phyloP scores from a whole-genome alignment of 2,888 invertebrate species.

The Standfussiana lucernea region DNA sequence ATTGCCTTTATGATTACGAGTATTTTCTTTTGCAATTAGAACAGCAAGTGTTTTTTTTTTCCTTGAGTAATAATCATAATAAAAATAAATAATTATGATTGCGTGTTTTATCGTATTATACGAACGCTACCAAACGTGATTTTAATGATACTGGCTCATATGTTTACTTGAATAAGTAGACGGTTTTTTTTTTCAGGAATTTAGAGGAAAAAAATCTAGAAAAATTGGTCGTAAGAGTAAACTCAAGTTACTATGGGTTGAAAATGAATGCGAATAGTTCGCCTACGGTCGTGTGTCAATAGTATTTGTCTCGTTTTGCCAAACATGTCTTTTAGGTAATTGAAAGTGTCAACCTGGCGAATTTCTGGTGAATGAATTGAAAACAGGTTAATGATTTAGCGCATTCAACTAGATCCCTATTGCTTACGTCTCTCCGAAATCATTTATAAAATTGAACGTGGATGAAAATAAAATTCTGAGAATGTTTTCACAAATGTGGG shows the following conservation, averaged over 20 bases:
- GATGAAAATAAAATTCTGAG: neutral
- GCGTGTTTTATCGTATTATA: neutral
- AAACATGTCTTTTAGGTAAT: conserved; percentile 37
- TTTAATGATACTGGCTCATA: neutral
- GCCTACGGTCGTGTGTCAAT: neutral
- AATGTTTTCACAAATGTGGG: neutral
- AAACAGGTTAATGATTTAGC: neutral
- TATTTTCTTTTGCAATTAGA: conserved; percentile 14
- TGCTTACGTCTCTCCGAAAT: neutral
- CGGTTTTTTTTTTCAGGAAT: neutral
- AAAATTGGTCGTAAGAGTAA: neutral
- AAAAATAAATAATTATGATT: neutral
- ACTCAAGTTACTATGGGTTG: neutral
- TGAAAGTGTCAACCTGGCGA: conserved; percentile 15
- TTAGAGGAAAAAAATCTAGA: neutral
- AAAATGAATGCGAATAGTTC: conserved; percentile 4
- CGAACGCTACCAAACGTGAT: neutral
- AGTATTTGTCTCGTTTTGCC: conserved; percentile 20
- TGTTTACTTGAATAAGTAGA: neutral
- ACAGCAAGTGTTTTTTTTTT: neutral
- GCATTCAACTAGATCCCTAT: neutral
- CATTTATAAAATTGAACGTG: too few species aligned
- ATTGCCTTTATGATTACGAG: neutral
- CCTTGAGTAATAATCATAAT: neutral
- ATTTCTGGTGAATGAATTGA: neutral